Percentiles rank a stretch among this genome's conserved stretches.
Evolutionary conservation across 2,113 vertebrate genomes (phyloP).

Genomic region (Urocitellus parryii): DNA sequence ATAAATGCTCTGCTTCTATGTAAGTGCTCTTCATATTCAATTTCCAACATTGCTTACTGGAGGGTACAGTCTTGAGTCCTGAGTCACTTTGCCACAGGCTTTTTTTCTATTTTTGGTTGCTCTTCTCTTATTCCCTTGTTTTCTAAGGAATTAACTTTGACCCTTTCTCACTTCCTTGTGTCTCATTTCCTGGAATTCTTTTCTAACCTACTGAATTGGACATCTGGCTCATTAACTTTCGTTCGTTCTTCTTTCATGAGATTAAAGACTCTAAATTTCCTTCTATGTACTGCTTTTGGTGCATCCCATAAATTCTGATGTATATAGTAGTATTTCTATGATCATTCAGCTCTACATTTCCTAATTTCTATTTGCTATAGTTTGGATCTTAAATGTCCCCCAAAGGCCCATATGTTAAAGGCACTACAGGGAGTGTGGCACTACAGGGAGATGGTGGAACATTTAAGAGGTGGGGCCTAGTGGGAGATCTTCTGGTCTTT

Average conservation of each 20-base stretch:
- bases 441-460: neutral
- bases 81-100: neutral
- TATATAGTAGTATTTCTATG: neutral
- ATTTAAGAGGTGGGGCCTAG: neutral
- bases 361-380: neutral
- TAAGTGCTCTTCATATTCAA: no score
- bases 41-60: neutral
- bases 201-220: neutral
- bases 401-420: neutral
- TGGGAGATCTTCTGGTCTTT: neutral
- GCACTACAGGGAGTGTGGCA: neutral
- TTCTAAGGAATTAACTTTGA: neutral
- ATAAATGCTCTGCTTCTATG: neutral
- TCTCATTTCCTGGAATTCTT: neutral
- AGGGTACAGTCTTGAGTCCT: neutral
- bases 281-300: neutral
- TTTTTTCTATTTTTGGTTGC: neutral
- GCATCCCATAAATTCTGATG: neutral
- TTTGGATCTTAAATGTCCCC: neutral
- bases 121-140: neutral
- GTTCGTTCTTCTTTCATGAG: neutral
- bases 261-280: neutral
- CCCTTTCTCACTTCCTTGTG: neutral
- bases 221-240: neutral
- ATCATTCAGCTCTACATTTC: neutral